A percentile compares a stretch with the other conserved stretches of the same genome.
Evolutionary conservation across 2,113 vertebrate genomes (phyloP).

Genomic region (Poecile atricapillus): DNA sequence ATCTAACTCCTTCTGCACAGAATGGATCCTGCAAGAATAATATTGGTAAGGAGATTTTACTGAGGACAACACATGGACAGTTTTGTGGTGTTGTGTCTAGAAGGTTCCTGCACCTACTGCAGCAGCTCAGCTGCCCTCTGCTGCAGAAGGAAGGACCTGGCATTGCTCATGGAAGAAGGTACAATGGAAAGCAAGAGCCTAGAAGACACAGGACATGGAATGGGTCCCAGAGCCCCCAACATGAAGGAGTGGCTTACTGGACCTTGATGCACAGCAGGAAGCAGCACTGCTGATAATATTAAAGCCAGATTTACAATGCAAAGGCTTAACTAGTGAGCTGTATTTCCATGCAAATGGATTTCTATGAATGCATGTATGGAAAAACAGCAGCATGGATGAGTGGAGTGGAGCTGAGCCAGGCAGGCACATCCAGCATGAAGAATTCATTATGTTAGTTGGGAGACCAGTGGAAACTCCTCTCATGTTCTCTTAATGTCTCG

Average conservation of each 20-base stretch:
- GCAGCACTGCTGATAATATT: not conserved
- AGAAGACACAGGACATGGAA: rapidly evolving
- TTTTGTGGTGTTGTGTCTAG: rapidly evolving
- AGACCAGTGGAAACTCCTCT: not conserved
- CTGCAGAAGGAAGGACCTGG: not conserved
- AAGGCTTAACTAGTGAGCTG: not conserved
- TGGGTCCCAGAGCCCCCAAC: not conserved
- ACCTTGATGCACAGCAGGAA: not conserved
- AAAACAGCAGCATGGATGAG: not conserved
- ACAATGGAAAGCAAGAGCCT: not conserved
- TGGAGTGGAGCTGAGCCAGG: not conserved
- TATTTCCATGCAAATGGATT: conserved; percentile 10
- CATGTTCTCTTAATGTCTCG: not conserved
- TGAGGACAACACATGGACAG: not conserved
- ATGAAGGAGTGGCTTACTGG: not conserved
- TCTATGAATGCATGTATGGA: not conserved
- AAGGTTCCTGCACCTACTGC: not conserved
- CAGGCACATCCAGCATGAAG: not conserved
- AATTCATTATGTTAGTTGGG: not conserved
- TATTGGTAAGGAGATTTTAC: not conserved
- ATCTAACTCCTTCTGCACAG: not conserved
- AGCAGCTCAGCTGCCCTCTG: not conserved
- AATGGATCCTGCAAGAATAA: not conserved
- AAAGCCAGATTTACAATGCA: not conserved
- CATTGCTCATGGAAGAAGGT: not conserved